phyloP scores from a whole-genome alignment of 2,113 vertebrate species.

The Clarias batrachus region DNA sequence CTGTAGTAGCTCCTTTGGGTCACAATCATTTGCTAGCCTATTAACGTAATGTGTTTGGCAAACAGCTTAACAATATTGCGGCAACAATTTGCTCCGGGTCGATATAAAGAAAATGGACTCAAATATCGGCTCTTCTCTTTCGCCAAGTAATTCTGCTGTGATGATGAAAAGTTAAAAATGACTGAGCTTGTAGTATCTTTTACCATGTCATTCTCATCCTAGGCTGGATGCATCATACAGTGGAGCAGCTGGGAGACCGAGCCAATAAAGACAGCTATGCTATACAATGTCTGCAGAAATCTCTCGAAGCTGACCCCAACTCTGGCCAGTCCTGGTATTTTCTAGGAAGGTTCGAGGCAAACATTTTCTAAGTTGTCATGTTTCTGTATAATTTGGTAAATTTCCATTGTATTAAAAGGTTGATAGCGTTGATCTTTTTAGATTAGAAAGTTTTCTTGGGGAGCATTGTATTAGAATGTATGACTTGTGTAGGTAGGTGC shows the following conservation, averaged over 20 bases:
- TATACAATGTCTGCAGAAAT: constrained; percentile 99
- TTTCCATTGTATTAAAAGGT: background rate
- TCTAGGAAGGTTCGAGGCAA: constrained; percentile 86
- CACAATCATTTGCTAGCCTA: no score
- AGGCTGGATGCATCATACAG: constrained; percentile 99
- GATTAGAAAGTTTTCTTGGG: background rate
- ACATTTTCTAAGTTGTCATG: background rate
- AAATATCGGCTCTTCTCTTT: no score
- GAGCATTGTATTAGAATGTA: background rate
- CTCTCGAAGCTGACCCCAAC: constrained; percentile 95
- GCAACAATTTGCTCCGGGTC: no score
- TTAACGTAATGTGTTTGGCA: no score
- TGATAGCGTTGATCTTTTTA: background rate
- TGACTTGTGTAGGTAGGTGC: background rate
- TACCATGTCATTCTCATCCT: background rate
- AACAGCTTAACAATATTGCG: no score
- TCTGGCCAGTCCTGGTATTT: constrained; percentile 99
- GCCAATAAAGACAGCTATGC: constrained; percentile 94
- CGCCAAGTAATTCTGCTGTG: no score
- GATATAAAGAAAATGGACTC: no score
- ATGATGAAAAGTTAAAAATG: no score
- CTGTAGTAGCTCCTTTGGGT: no score
- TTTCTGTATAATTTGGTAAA: background rate
- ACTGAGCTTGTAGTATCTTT: background rate
- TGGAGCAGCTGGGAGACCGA: constrained; percentile 94